Evolutionary conservation across 2,113 vertebrate species (phyloP).

Genomic region (Fulmarus glacialis): DNA sequence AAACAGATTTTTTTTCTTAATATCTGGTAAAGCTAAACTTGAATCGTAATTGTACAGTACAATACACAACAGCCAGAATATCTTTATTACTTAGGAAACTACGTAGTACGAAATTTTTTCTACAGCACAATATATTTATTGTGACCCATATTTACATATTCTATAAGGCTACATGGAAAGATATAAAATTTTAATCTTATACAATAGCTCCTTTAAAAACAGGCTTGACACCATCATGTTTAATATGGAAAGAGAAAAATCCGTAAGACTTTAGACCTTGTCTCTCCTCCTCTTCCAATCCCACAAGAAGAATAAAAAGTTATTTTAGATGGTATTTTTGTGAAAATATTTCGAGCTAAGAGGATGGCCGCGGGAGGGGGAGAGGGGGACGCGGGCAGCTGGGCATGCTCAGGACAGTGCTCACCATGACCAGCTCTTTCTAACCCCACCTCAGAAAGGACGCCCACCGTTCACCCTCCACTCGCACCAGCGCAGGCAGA

Average conservation of each 20-base stretch:
- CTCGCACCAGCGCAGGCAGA: fast-evolving
- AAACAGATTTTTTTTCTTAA: not conserved
- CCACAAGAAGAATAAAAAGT: not conserved
- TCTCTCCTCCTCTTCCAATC: not conserved
- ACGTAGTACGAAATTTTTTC: not conserved
- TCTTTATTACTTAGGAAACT: not conserved
- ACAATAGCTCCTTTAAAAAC: not conserved
- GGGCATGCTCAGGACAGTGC: too few species aligned
- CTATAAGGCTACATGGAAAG: not conserved
- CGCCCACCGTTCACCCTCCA: fast-evolving
- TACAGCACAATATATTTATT: not conserved
- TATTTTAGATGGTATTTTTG: not conserved
- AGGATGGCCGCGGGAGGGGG: not conserved
- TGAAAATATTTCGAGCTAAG: fast-evolving
- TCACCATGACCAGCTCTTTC: fast-evolving
- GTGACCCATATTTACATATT: not conserved
- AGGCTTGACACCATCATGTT: not conserved
- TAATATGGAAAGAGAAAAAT: not conserved
- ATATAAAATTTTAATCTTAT: not conserved
- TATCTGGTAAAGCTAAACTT: not conserved
- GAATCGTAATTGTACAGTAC: not conserved
- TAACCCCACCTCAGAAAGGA: not conserved
- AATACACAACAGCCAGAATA: not conserved
- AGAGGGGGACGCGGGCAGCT: fast-evolving
- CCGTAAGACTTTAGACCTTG: fast-evolving